phyloP scores from a whole-genome alignment of 2,113 vertebrate genomes.

The Esox niger region DNA sequence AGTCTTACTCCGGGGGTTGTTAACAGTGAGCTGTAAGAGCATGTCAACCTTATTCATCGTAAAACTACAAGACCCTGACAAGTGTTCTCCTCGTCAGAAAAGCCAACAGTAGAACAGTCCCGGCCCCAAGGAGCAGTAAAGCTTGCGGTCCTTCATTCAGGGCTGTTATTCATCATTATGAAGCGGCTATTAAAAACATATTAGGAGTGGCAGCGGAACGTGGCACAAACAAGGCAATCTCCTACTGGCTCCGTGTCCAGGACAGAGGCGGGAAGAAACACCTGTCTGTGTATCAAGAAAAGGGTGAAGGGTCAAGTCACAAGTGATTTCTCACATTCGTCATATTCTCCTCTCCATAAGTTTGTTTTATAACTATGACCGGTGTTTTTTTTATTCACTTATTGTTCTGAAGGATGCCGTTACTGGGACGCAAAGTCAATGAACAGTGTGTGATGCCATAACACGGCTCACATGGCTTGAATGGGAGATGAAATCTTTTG shows the following conservation, averaged over 20 bases:
- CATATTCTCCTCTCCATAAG: constrained; percentile 7
- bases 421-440: background rate
- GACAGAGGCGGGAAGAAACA: constrained; percentile 22
- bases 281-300: constrained; percentile 44
- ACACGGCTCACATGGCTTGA: background rate
- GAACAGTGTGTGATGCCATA: background rate
- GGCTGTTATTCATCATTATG: constrained; percentile 69
- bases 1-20: constrained; percentile 26
- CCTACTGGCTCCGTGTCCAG: constrained; percentile 48
- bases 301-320: constrained; percentile 59
- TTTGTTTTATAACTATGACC: background rate
- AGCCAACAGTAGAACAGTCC: constrained; percentile 39
- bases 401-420: constrained; percentile 34
- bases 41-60: constrained; percentile 40
- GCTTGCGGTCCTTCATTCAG: constrained; percentile 49
- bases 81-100: constrained; percentile 52
- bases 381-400: constrained; percentile 18
- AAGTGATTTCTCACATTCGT: constrained; percentile 42
- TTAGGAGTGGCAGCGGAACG: constrained; percentile 56
- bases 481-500: background rate
- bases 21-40: constrained; percentile 44
- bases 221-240: constrained; percentile 31
- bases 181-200: constrained; percentile 72
- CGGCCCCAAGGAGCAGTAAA: constrained; percentile 51
- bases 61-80: constrained; percentile 60